A percentile compares a stretch with the other conserved stretches of the same genome.
phyloP scores from a whole-genome alignment of 2,888 invertebrate species.

The Frankliniella fusca region DNA sequence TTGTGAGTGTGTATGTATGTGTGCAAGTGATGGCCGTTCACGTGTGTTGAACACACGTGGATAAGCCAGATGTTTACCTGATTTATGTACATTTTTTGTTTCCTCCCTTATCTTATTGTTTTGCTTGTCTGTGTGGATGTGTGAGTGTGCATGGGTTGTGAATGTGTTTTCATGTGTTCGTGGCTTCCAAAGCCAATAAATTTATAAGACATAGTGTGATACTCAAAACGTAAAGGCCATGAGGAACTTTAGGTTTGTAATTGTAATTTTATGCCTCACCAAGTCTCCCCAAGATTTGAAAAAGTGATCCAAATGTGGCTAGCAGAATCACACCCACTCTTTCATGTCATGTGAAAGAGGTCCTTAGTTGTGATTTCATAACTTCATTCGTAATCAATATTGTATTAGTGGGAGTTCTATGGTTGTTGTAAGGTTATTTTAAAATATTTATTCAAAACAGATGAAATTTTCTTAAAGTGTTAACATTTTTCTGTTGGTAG shows the following conservation, averaged over 20 bases:
- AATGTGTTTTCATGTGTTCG: slow-evolving; percentile 9
- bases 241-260: neutral
- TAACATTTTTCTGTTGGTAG: neutral
- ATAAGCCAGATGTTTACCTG: neutral
- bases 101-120: neutral
- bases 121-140: neutral
- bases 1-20: too few relatives aligned
- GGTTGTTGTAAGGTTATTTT: slow-evolving; percentile 8
- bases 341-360: neutral
- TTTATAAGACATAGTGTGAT: slow-evolving; percentile 19
- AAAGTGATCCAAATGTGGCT: neutral
- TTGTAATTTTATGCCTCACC: slow-evolving; percentile 14
- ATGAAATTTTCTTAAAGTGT: neutral
- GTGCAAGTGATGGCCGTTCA: too few relatives aligned
- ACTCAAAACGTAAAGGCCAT: neutral
- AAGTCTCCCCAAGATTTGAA: neutral
- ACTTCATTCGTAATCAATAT: slow-evolving; percentile 6
- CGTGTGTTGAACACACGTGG: neutral
- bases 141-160: neutral
- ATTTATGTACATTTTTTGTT: neutral
- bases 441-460: slow-evolving; percentile 18
- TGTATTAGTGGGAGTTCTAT: neutral
- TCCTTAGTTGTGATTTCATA: slow-evolving; percentile 14
- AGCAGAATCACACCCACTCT: slow-evolving; percentile 10
- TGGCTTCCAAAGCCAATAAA: neutral